phyloP scores from a whole-genome alignment of 2,113 vertebrate genomes.

The Clupea harengus region DNA sequence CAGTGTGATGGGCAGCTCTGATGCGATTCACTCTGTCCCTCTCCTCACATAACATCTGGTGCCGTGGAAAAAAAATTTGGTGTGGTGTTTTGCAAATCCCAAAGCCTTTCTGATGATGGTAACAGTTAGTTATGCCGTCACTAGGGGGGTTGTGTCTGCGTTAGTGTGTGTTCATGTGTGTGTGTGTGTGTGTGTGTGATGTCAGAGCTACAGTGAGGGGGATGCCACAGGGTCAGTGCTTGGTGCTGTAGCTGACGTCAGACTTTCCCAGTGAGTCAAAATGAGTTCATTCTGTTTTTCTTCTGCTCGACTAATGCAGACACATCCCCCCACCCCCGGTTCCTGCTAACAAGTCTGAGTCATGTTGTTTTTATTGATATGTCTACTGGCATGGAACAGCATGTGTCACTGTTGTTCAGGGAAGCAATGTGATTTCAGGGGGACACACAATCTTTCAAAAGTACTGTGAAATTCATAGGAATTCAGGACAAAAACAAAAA shows the following conservation, averaged over 20 bases:
- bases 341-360: not conserved
- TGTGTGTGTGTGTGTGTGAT: not conserved
- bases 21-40: not conserved
- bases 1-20: not conserved
- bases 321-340: not conserved
- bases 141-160: not conserved
- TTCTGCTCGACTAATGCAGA: not conserved
- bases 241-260: not conserved
- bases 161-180: not conserved
- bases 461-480: not conserved
- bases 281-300: not conserved
- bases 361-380: constrained; percentile 9
- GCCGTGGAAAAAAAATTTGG: too few species aligned
- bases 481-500: too few species aligned
- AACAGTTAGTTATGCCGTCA: not conserved
- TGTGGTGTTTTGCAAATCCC: not conserved
- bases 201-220: not conserved
- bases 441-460: not conserved
- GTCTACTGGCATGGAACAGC: not conserved
- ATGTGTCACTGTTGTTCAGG: not conserved
- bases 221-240: not conserved
- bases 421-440: not conserved
- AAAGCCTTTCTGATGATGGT: not conserved
- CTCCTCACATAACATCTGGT: not conserved
- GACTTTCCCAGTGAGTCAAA: not conserved